Percentiles rank a stretch among this genome's conserved stretches.
phyloP scores from a whole-genome alignment of 2,888 invertebrate genomes.

The Cremastobaeus sp. region DNA sequence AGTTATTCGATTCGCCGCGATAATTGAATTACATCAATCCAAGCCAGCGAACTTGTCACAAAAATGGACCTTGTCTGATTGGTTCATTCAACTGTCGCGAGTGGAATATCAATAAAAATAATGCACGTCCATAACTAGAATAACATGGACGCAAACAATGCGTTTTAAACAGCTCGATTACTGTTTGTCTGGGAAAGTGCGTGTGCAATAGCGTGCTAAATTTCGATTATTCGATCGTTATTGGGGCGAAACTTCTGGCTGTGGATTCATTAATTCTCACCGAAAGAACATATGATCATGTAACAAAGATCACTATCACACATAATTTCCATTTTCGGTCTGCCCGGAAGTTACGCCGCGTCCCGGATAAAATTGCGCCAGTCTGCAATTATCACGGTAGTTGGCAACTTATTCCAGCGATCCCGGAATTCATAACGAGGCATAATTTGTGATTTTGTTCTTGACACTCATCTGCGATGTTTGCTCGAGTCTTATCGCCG shows the following conservation, averaged over 20 bases:
- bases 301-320: constrained; percentile 24
- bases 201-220: neutral
- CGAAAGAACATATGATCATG: neutral
- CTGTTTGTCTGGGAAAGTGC: constrained; percentile 1
- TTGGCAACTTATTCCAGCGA: constrained; percentile 34
- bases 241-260: too few species aligned
- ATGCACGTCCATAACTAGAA: constrained; percentile 6
- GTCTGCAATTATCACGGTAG: constrained; percentile 14
- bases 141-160: constrained; percentile 15
- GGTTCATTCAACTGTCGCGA: constrained; percentile 24
- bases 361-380: neutral
- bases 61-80: constrained; percentile 30
- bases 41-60: constrained; percentile 1
- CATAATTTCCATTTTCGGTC: constrained; percentile 25
- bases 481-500: constrained; percentile 42
- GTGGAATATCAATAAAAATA: constrained; percentile 26
- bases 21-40: constrained; percentile 26
- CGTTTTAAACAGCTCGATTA: constrained; percentile 27
- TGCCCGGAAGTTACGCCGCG: too few species aligned
- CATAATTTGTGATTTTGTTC: constrained; percentile 51
- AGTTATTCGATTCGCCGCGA: constrained; percentile 18
- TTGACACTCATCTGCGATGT: constrained; percentile 43
- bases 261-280: too few species aligned
- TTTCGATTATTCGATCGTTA: constrained; percentile 9
- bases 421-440: constrained; percentile 21